Conservation (phyloP, 23 tunicate genomes). For the Ascidia mentula region DNA sequence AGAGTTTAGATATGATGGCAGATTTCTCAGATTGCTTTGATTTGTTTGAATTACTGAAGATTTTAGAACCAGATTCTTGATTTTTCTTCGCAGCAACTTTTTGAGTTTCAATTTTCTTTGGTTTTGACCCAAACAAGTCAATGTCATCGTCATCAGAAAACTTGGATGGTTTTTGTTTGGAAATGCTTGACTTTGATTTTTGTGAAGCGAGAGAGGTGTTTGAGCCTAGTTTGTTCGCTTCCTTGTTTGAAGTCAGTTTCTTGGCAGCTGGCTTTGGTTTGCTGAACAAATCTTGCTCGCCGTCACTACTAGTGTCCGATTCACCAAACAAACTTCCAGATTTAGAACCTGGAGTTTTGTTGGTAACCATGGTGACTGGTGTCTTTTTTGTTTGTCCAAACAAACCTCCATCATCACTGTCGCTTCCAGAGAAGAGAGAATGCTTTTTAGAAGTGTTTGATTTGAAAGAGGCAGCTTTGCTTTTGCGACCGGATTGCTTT, state of each 20-base stretch:
- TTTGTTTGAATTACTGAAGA: background rate
- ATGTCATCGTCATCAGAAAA: constrained; percentile 6
- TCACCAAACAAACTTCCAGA: constrained; percentile 8
- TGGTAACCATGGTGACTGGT: background rate
- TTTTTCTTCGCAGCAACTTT: background rate
- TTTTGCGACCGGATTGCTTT: background rate
- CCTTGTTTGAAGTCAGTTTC: background rate
- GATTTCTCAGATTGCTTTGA: constrained; percentile 7
- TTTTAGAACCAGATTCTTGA: background rate
- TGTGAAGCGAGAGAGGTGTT: background rate
- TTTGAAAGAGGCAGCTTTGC: background rate
- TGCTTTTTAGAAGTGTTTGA: background rate
- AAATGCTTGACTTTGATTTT: constrained; percentile 4
- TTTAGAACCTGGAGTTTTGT: background rate
- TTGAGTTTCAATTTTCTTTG: background rate
- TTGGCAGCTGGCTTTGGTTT: background rate
- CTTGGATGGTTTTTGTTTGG: constrained; percentile 3
- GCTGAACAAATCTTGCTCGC: background rate
- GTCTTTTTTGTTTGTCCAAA: background rate
- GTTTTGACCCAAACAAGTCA: background rate
- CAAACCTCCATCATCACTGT: background rate
- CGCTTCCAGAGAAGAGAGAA: background rate
- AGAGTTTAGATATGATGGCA: background rate
- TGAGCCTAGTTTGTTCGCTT: background rate
- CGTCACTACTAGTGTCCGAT: background rate